Base-by-base conservation (phyloP, 2,113 vertebrate genomes). In the Todiramphus saurophagus region DNA sequence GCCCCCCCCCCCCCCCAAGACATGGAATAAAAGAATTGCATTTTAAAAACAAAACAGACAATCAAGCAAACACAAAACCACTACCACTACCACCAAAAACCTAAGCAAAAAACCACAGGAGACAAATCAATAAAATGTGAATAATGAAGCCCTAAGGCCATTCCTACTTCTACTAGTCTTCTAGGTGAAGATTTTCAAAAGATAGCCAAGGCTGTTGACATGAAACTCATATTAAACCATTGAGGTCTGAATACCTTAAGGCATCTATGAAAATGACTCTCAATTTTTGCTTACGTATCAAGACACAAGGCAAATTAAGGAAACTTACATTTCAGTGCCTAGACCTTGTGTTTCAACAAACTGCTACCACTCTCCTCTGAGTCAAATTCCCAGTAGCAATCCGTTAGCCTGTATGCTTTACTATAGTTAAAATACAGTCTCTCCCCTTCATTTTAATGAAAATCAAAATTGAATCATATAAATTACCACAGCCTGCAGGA, bases 401-500 rank as follows among this genome's bases (percentile, higher is more conserved):
- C 13, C 68, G 85, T 90, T 78, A 95, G 39, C 31, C 12, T 58
- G 11, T 66, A 8, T 58, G 30, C n/a, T 95, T 93, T 91, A 72
- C 70, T 84, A n/a, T 69, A 67, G 41, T 73, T 69, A 89, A 87
- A 93, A 46, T 56, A 48, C 28, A 90, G 21, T 37, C 39, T 90
- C 21, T 74, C 16, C 6, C 13, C 41, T 63, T 91, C 60, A 39
- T 64, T 95, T 91, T 92, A 89, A 95, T 84, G 39, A 94, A 96
- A 97, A 96, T 82, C 67, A 93, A 95, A 97, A 19, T 33, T 68
- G 27, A 93, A 53, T 41, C 4, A 8, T 80, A 89, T 83, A 89
- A 97, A 96, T 89, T 89, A 86, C 35, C 55, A 11, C 28, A 91
- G 27, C 51, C 50, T 64, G 43, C 23, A 93, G 64, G 46, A 19